phyloP scores from a whole-genome alignment of 2,888 invertebrate species.

The Pachydiplax longipennis region DNA sequence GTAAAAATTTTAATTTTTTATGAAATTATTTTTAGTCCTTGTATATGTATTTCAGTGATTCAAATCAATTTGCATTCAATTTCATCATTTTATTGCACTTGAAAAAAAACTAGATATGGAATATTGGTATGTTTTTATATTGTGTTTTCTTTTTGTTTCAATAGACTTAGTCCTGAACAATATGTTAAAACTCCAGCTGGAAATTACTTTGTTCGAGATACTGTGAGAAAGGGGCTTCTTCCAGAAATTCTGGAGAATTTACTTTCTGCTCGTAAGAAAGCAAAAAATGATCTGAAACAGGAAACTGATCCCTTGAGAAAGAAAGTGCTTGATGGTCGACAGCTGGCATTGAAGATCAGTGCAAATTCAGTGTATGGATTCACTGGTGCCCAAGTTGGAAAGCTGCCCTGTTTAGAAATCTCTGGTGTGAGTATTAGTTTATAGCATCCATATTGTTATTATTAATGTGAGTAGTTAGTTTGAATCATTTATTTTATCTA shows the following conservation, averaged over 20 bases:
- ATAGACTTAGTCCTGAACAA: constrained; percentile 69
- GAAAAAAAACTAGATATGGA: no score
- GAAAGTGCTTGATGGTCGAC: constrained; percentile 95
- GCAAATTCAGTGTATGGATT: constrained; percentile 99
- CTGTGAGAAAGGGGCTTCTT: constrained; percentile 87
- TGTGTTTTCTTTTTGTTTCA: constrained; percentile 48
- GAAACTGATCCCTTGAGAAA: constrained; percentile 94
- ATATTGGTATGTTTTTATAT: no score
- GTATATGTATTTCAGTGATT: no score
- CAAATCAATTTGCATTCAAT: no score
- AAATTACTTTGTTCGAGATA: constrained; percentile 87
- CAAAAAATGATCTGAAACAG: constrained; percentile 92
- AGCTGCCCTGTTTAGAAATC: constrained; percentile 94
- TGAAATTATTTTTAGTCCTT: no score
- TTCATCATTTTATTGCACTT: no score
- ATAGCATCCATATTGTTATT: neutral
- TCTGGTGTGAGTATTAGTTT: constrained; percentile 72
- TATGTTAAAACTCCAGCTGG: constrained; percentile 90
- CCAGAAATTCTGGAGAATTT: constrained; percentile 96
- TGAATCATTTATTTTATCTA: no score
- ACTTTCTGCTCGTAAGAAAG: constrained; percentile 88
- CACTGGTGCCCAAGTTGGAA: constrained; percentile 98
- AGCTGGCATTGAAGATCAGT: constrained; percentile 96
- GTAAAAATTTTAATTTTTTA: no score
- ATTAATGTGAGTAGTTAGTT: neutral